Evolutionary conservation across 2,888 invertebrate genomes (phyloP).

Genomic region (Gortyna flavago): DNA sequence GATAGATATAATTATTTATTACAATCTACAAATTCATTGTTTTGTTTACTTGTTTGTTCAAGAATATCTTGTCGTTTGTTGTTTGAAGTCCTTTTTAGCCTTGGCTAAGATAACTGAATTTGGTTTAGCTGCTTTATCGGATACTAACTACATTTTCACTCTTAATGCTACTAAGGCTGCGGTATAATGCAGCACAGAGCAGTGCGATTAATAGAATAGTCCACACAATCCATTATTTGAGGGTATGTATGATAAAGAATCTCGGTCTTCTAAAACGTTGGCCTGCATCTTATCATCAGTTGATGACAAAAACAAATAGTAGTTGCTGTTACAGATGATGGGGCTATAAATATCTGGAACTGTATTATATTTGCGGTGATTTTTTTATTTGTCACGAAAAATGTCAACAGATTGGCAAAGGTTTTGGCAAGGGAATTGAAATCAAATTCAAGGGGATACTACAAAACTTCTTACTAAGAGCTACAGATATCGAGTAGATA

Average conservation of each 20-base stretch:
- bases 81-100: neutral
- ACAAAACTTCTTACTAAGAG: neutral
- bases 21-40: constrained; percentile 35
- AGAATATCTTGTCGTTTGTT: neutral
- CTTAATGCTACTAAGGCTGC: neutral
- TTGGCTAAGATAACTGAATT: neutral
- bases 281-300: too few relatives aligned
- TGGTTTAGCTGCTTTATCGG: neutral
- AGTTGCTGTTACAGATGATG: too few relatives aligned
- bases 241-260: neutral
- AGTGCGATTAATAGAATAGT: neutral
- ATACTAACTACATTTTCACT: neutral
- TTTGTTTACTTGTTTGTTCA: constrained; percentile 21
- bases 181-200: too few relatives aligned
- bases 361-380: neutral
- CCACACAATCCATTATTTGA: neutral
- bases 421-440: neutral
- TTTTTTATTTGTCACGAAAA: neutral
- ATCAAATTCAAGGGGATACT: neutral
- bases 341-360: neutral
- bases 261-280: neutral
- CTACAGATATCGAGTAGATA: too few relatives aligned
- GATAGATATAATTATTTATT: constrained; percentile 27
- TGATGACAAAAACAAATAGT: too few relatives aligned
- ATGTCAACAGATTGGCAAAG: too few relatives aligned